These are phyloP conservation scores for Gordius sp. DNA, from an alignment of 2,888 invertebrate species.

Conservation along the genomic window DNA sequence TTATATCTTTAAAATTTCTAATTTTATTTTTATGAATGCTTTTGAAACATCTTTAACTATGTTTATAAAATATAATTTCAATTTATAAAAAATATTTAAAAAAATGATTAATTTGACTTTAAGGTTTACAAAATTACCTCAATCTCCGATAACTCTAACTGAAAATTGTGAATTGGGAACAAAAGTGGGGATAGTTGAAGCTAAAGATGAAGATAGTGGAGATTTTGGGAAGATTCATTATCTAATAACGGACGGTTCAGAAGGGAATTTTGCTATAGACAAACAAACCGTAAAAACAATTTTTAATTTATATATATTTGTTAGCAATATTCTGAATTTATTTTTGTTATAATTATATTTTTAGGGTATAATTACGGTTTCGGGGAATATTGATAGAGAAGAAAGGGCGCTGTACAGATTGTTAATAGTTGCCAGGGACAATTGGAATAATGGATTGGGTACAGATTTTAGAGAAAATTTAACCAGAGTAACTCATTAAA, in stretches of 20 bases:
- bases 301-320: neutral
- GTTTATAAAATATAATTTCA: no score
- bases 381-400: neutral
- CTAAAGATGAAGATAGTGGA: neutral
- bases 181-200: neutral
- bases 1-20: no score
- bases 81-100: no score
- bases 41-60: no score
- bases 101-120: no score
- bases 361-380: neutral
- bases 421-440: neutral
- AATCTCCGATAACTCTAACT: neutral
- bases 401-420: neutral
- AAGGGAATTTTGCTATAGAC: slow-evolving; percentile 4
- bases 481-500: neutral
- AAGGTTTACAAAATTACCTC: neutral
- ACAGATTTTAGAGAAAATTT: neutral
- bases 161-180: neutral
- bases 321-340: neutral
- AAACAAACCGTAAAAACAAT: neutral
- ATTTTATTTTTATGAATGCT: no score
- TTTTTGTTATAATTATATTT: slow-evolving; percentile 1
- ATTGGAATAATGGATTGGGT: slow-evolving; percentile 4
- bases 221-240: neutral
- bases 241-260: neutral